phyloP scores from a whole-genome alignment of 2,797 vertebrate species.

The Apodemus agrarius region DNA sequence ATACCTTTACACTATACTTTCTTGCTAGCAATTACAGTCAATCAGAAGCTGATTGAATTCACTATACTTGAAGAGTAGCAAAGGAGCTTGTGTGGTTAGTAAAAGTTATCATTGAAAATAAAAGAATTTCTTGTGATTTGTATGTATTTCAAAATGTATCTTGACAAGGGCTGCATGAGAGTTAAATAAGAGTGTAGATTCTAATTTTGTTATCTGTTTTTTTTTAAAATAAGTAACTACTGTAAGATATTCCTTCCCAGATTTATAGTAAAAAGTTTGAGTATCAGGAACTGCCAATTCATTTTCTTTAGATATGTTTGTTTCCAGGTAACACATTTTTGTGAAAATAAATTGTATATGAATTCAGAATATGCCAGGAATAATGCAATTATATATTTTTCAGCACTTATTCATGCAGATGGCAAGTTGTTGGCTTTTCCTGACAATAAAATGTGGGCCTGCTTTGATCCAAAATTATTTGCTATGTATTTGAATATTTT shows the following conservation, averaged over 20 bases:
- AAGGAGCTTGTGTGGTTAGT: background rate
- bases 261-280: conserved; percentile 54
- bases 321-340: conserved; percentile 71
- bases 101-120: background rate
- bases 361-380: conserved; percentile 49
- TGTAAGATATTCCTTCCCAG: conserved; percentile 20
- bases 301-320: conserved; percentile 71
- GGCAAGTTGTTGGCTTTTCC: conserved; percentile 13
- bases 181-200: conserved; percentile 27
- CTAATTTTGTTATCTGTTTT: conserved; percentile 33
- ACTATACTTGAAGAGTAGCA: background rate
- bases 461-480: conserved; percentile 43
- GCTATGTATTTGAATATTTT: conserved; percentile 27
- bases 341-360: conserved; percentile 52
- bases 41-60: no score
- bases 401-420: conserved; percentile 62
- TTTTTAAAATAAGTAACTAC: conserved; percentile 9
- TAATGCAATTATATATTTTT: conserved; percentile 68
- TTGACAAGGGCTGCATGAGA: background rate
- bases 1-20: background rate
- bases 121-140: conserved; percentile 19
- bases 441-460: conserved; percentile 59
- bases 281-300: conserved; percentile 29
- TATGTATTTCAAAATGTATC: background rate
- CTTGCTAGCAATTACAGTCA: background rate